phyloP scores from a whole-genome alignment of 2,113 vertebrate genomes.

The Sceloporus tristichus region DNA sequence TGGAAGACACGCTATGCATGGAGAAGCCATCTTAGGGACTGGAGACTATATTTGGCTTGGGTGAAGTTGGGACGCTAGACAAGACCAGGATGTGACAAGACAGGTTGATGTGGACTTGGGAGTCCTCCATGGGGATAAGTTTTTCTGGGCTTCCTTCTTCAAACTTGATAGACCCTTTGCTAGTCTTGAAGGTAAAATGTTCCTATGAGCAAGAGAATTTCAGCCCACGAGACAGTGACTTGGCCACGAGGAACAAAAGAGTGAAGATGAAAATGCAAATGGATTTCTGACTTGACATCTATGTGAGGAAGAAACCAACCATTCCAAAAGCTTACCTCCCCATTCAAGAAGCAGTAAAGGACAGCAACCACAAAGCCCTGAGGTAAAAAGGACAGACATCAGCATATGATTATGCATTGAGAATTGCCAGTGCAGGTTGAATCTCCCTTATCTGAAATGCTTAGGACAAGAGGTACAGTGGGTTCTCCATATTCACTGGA shows the following conservation, averaged over 20 bases:
- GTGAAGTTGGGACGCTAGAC: not conserved
- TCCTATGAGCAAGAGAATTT: no score
- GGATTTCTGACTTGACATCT: conserved; percentile 26
- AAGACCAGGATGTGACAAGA: not conserved
- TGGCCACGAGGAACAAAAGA: conserved; percentile 38
- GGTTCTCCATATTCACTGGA: no score
- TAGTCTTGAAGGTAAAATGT: not conserved
- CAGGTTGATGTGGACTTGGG: no score
- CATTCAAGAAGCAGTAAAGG: conserved; percentile 98
- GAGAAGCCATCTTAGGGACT: no score
- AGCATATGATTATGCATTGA: not conserved
- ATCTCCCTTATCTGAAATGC: no score
- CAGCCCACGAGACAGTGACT: not conserved
- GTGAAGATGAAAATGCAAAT: conserved; percentile 20
- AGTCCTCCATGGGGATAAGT: no score
- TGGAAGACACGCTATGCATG: no score
- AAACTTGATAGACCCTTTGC: not conserved
- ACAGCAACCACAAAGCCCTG: conserved; percentile 98
- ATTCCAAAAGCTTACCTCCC: conserved; percentile 88
- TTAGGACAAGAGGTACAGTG: no score
- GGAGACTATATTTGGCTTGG: no score
- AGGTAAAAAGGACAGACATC: conserved; percentile 20
- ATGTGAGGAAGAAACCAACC: not conserved
- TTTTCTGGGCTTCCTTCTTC: not conserved
- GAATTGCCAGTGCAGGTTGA: not conserved